Evolutionary conservation across 2,797 vertebrate genomes (phyloP), one percentile per base, ranked within the genome.

Genomic region (Spinibarbus caldwelli): DNA sequence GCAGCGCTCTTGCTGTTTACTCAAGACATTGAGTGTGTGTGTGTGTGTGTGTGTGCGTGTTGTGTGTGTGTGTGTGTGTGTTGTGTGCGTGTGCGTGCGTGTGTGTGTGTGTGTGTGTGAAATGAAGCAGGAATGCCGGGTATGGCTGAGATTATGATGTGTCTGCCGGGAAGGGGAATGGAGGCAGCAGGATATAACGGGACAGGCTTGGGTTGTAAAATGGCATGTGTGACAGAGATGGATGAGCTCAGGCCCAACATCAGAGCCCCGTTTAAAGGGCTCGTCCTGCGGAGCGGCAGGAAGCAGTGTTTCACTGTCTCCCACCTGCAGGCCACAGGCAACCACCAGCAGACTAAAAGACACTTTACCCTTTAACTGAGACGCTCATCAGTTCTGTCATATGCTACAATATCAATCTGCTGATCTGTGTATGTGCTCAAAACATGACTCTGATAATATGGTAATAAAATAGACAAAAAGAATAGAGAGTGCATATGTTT

Each of bases 181-280:
- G 84, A 86, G 84, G 86, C 84, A 88, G 85, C 83, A 64, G 87
- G 73, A 87, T 86, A 82, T 85, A 86, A 75, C 80, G 52, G 78
- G 78, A 79, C 79, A 86, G 70, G 47, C 75, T 77, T 52, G 78
- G 85, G 64, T 87, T 85, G 85, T 89, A 89, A 92, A 91, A 92
- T 91, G 86, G 88, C 91, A 92, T 77, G 83, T 88, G 80, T 88
- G 92, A 89, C 92, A 93, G 89, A 93, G 93, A 94, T 92, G 90
- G 91, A 95, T 94, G 92, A 86, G 81, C 86, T 71, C 72, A 80
- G 71, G 71, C 88, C 77, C 77, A 90, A 87, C 89, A 92, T 93
- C 91, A 91, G 77, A 87, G 85, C 26, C 83, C 71, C n/a, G 29
- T 89, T 86, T 84, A 88, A 88, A 85, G 45, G 71, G 59, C 81